Conservation (phyloP, 2,888 invertebrate species). For the Phrixothrix hirtus region DNA sequence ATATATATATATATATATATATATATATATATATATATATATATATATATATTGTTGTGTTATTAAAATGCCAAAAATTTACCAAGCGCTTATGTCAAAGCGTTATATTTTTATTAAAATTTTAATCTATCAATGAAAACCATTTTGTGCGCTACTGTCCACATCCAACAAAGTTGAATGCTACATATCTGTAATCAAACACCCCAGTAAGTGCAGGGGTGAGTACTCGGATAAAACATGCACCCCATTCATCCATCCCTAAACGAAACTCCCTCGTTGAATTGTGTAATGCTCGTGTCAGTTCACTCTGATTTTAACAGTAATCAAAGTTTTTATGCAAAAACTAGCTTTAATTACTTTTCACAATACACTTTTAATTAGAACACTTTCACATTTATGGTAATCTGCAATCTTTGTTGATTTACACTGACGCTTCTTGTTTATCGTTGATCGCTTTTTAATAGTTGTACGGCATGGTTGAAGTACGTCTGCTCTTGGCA, state of each 20-base stretch:
- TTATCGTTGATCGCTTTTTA: conserved; percentile 1
- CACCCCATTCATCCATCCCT: conserved; percentile 44
- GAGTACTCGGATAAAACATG: conserved; percentile 45
- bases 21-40: too few species aligned
- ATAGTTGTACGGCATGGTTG: conserved; percentile 46
- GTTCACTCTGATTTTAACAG: conserved; percentile 27
- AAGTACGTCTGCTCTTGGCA: conserved; percentile 91
- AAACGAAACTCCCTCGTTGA: conserved; percentile 19
- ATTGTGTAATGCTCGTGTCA: conserved; percentile 22
- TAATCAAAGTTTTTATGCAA: conserved; percentile 13
- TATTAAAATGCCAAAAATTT: too few species aligned
- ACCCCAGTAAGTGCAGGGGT: conserved; percentile 43
- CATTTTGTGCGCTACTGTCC: conserved; percentile 23
- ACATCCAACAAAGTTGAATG: conserved; percentile 36
- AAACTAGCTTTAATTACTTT: conserved; percentile 14
- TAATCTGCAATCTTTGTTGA: too few species aligned
- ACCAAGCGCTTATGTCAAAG: too few species aligned
- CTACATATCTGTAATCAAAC: conserved; percentile 48
- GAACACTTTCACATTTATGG: too few species aligned
- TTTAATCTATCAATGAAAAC: too few species aligned
- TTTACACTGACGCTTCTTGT: conserved; percentile 5
- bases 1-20: too few species aligned
- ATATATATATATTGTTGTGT: too few species aligned
- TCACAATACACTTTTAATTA: too few species aligned
- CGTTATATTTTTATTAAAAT: too few species aligned